Base-by-base conservation (phyloP, 2,888 invertebrate species). In the Diarsia mendica region DNA sequence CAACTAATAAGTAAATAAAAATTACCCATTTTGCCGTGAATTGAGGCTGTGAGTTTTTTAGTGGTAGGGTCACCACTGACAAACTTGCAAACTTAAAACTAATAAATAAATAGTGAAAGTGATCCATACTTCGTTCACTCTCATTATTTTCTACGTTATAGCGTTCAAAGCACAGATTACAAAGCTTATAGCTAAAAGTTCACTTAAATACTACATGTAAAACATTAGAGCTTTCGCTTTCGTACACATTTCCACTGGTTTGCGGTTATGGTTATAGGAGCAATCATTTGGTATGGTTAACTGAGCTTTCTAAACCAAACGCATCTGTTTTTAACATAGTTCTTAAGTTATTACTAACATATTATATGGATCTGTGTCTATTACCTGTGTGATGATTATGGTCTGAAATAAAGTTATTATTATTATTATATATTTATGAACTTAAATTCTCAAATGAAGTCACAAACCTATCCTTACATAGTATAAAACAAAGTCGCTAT, bases 301-400 rank as follows among this genome's bases (percentile, higher is more conserved):
- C 63, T 68, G 60, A 79, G 68, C 86, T 87, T 87, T 88, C 87
- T 78, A 83, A 78, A 74, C 15, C 33, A 66, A 80, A 74, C 84
- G 39, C 80, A 13, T 33, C 66, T 73, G 63, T 79, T 84, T 83
- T 67, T n/a, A n/a, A n/a, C n/a, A n/a, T n/a, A n/a, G n/a, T n/a
- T n/a, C n/a, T n/a, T n/a, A n/a, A n/a, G n/a, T n/a, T n/a, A n/a
- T n/a, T n/a, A n/a, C n/a, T n/a, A n/a, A n/a, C n/a, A n/a, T n/a
- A n/a, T n/a, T n/a, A n/a, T n/a, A n/a, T n/a, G n/a, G n/a, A n/a
- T n/a, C n/a, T n/a, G n/a, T n/a, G n/a, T n/a, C n/a, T n/a, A n/a
- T n/a, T n/a, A n/a, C n/a, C n/a, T n/a, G n/a, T n/a, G n/a, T n/a
- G n/a, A n/a, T n/a, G n/a, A n/a, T n/a, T n/a, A n/a, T n/a, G n/a